These are phyloP conservation scores for Heliconius cydno DNA, from an alignment of 2,888 invertebrate species.

Conservation along the genomic window DNA sequence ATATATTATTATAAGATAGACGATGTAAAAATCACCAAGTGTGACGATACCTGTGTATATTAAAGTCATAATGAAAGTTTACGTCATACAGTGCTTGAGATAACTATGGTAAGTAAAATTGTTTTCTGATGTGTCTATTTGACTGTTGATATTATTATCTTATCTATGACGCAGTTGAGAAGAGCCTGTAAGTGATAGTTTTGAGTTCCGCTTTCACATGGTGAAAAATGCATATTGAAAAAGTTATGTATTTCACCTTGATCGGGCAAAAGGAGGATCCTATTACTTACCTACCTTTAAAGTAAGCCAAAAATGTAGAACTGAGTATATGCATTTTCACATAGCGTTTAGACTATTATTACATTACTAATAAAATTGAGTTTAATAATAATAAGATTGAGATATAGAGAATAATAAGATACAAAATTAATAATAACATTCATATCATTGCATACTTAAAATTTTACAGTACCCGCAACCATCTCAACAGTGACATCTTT, in stretches of 20 bases:
- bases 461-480: neutral
- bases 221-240: neutral
- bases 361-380: too few species aligned
- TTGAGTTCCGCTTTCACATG: neutral
- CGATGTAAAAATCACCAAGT: neutral
- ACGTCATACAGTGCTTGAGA: neutral
- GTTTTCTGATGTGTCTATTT: neutral
- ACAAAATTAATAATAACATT: too few species aligned
- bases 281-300: too few species aligned
- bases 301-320: too few species aligned
- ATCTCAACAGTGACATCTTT: neutral
- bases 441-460: neutral
- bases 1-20: neutral
- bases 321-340: too few species aligned
- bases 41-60: neutral
- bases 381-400: too few species aligned
- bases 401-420: too few species aligned
- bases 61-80: neutral
- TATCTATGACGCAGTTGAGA: neutral
- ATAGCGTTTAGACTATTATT: too few species aligned
- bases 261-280: neutral
- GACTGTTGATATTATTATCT: neutral
- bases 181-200: neutral
- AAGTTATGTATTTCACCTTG: neutral
- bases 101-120: neutral